A percentile compares a stretch with the other conserved stretches of the same genome.
These are phyloP conservation scores for Teleopsis dalmanni DNA, from an alignment of 1,140 invertebrate genomes.

Conservation along the genomic window DNA sequence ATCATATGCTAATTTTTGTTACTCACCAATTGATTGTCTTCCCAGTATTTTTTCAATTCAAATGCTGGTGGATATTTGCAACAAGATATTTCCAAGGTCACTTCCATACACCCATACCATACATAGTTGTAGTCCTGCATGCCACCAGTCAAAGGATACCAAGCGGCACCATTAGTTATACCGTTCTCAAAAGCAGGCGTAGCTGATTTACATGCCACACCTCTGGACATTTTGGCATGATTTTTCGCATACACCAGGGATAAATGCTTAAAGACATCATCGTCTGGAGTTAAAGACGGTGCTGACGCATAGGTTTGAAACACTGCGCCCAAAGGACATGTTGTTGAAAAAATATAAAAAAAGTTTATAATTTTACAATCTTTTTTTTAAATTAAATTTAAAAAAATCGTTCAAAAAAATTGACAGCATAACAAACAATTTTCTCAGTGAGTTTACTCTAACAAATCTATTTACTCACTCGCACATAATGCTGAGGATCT, in stretches of 20 bases:
- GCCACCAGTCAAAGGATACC: slow-evolving; percentile 81
- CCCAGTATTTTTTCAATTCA: slow-evolving; percentile 86
- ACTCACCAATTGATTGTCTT: slow-evolving; percentile 80
- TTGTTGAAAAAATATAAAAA: slow-evolving; percentile 22
- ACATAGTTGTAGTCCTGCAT: slow-evolving; percentile 99
- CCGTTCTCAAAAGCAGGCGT: slow-evolving; percentile 71
- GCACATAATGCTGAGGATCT: slow-evolving; percentile 71
- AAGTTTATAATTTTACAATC: background rate
- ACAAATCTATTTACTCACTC: slow-evolving; percentile 51
- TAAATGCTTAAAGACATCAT: slow-evolving; percentile 87
- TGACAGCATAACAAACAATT: background rate
- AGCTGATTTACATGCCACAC: slow-evolving; percentile 69
- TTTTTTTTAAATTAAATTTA: background rate
- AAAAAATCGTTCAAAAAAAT: background rate
- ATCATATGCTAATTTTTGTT: background rate
- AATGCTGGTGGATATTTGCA: slow-evolving; percentile 87
- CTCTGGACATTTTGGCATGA: slow-evolving; percentile 77
- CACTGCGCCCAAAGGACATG: slow-evolving; percentile 59
- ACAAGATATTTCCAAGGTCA: slow-evolving; percentile 94
- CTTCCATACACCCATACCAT: slow-evolving; percentile 96
- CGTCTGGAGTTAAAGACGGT: slow-evolving; percentile 82
- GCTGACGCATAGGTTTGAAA: slow-evolving; percentile 69
- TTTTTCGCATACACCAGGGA: slow-evolving; percentile 83
- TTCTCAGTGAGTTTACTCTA: background rate
- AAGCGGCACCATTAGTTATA: slow-evolving; percentile 86